Percentiles rank a stretch among this genome's conserved stretches.
These are phyloP conservation scores for Trichonephila clavipes DNA, from an alignment of 1,140 invertebrate species.

Conservation along the genomic window DNA sequence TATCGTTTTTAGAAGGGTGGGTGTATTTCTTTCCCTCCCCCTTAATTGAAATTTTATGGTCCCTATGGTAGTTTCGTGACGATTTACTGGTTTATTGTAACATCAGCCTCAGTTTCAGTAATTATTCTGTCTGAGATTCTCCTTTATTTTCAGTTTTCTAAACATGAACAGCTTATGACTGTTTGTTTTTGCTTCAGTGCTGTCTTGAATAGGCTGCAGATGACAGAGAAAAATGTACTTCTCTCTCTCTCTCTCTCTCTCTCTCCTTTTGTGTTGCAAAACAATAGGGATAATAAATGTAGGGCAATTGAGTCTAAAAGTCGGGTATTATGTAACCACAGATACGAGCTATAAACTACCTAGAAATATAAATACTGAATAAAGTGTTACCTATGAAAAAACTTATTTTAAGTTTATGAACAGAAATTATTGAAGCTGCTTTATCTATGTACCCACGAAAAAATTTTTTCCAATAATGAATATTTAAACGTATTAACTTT, in stretches of 20 bases:
- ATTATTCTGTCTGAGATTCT: slow-evolving; percentile 24
- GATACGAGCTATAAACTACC: not conserved
- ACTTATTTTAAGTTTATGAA: not conserved
- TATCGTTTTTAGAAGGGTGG: slow-evolving; percentile 47
- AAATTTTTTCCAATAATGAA: not conserved
- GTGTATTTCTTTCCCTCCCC: not conserved
- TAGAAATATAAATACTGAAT: not conserved
- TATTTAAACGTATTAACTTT: no score
- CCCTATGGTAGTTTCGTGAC: slow-evolving; percentile 1
- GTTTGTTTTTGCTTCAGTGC: not conserved
- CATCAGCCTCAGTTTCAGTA: not conserved
- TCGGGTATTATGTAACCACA: not conserved
- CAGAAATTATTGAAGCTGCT: not conserved
- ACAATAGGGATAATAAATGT: slow-evolving; percentile 7
- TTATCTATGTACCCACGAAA: not conserved
- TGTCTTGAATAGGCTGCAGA: not conserved
- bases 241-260: no score
- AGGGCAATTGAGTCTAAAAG: not conserved
- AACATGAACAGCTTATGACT: not conserved
- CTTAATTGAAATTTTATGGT: slow-evolving; percentile 72
- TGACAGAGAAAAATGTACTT: slow-evolving; percentile 26
- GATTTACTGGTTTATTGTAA: slow-evolving; percentile 42
- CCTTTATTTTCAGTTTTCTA: slow-evolving; percentile 37
- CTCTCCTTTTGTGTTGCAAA: slow-evolving; percentile 15
- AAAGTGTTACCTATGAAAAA: not conserved